Evolutionary conservation across 2,888 invertebrate species (phyloP).

Genomic region (Trichopria drosophilae): DNA sequence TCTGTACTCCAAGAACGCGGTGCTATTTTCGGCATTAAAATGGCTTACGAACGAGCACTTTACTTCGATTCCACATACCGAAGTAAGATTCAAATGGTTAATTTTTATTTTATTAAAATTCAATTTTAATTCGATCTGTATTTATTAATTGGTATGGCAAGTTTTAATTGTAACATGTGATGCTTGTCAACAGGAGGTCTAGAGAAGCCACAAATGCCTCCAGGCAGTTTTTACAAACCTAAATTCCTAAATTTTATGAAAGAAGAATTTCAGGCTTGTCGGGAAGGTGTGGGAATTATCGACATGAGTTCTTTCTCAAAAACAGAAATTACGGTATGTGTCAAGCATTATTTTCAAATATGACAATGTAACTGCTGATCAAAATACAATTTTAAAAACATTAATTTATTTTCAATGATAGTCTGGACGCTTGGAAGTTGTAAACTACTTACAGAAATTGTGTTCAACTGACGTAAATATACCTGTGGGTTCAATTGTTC

Average conservation of each 20-base stretch:
- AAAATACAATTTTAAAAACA: not conserved
- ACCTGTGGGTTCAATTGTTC: conserved; percentile 67
- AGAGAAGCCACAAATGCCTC: conserved; percentile 62
- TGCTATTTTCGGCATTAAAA: conserved; percentile 71
- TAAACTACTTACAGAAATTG: conserved; percentile 67
- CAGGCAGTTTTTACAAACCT: conserved; percentile 70
- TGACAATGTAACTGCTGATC: not conserved
- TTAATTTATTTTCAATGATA: conserved; percentile 41
- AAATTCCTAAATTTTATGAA: conserved; percentile 70
- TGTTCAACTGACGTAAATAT: conserved; percentile 71
- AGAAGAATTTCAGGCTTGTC: conserved; percentile 73
- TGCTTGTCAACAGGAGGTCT: conserved; percentile 55
- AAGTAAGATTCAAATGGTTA: too few relatives aligned
- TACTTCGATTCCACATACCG: conserved; percentile 66
- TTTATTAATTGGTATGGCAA: conserved; percentile 9
- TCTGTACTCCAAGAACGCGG: conserved; percentile 67
- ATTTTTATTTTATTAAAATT: not conserved
- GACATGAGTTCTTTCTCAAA: conserved; percentile 81
- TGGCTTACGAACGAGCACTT: conserved; percentile 73
- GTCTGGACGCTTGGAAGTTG: conserved; percentile 65
- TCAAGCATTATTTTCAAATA: conserved; percentile 2
- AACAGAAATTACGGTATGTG: conserved; percentile 69
- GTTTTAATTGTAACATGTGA: not conserved
- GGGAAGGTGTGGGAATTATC: conserved; percentile 76
- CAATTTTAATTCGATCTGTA: conserved; percentile 10